A percentile compares a stretch with the other conserved stretches of the same genome.
These are phyloP conservation scores for Platalea minor DNA, from an alignment of 2,797 vertebrate genomes.

Conservation along the genomic window DNA sequence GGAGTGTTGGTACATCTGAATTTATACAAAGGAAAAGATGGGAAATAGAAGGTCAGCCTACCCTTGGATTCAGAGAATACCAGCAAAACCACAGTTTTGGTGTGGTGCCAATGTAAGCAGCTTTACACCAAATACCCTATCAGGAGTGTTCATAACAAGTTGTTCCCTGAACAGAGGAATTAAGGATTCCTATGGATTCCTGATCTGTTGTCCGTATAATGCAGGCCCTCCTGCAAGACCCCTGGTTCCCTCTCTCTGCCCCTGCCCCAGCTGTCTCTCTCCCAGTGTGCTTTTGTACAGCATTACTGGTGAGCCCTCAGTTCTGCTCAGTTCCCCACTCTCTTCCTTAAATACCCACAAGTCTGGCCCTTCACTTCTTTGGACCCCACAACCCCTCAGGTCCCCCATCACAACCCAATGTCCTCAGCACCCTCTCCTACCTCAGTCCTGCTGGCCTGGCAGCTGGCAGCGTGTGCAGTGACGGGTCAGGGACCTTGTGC, in stretches of 20 bases:
- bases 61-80: conserved; percentile 3
- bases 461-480: not conserved
- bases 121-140: not conserved
- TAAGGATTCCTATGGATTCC: not conserved
- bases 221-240: not conserved
- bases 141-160: not conserved
- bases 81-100: conserved; percentile 39
- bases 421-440: not conserved
- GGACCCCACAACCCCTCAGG: not conserved
- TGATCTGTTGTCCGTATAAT: not conserved
- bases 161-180: not conserved
- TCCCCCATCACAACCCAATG: not conserved
- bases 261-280: not conserved
- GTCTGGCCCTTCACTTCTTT: not conserved
- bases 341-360: not conserved
- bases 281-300: not conserved
- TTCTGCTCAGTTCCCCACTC: not conserved
- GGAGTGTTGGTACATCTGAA: conserved; percentile 18
- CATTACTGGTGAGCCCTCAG: not conserved
- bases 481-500: fast-evolving
- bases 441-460: not conserved
- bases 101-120: conserved; percentile 50
- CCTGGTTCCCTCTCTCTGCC: not conserved
- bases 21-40: not conserved
- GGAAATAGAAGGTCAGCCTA: conserved; percentile 37